phyloP scores from a whole-genome alignment of 2,797 vertebrate genomes.

The Anas flavirostris region DNA sequence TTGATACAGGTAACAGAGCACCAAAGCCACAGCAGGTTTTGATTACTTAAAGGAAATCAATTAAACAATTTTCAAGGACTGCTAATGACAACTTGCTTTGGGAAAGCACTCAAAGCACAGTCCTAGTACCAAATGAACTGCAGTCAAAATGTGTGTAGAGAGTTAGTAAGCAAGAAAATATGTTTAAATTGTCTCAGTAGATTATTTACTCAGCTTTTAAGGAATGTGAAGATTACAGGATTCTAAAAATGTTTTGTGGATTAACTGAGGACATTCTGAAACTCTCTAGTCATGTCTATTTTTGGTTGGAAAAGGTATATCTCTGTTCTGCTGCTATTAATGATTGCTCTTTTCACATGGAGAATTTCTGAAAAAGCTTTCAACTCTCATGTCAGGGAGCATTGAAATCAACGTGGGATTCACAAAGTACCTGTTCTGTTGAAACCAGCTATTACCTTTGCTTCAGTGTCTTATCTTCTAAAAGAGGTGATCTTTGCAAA shows the following conservation, averaged over 20 bases:
- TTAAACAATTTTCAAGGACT: not conserved
- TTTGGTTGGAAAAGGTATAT: not conserved
- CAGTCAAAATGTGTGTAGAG: not conserved
- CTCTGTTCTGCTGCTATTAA: not conserved
- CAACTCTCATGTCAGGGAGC: not conserved
- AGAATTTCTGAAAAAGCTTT: constrained; percentile 2
- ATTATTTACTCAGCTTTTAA: not conserved
- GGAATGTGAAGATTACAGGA: not conserved
- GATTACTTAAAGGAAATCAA: not conserved
- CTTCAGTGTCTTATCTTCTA: constrained; percentile 31
- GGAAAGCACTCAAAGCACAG: not conserved
- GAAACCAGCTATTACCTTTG: constrained; percentile 1
- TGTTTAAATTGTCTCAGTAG: not conserved
- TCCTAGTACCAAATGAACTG: not conserved
- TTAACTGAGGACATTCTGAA: not conserved
- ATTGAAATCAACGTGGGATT: constrained; percentile 2
- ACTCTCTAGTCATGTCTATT: not conserved
- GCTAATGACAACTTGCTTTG: not conserved
- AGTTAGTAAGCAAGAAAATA: not conserved
- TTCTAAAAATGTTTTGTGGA: not conserved
- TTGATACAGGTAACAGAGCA: not conserved
- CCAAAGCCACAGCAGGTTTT: not conserved
- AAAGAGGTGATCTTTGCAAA: constrained; percentile 60
- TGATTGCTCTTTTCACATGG: not conserved
- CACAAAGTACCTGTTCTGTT: constrained; percentile 17